Conservation (phyloP, 64 coral and sea anemone genomes). For the Porites lutea region DNA sequence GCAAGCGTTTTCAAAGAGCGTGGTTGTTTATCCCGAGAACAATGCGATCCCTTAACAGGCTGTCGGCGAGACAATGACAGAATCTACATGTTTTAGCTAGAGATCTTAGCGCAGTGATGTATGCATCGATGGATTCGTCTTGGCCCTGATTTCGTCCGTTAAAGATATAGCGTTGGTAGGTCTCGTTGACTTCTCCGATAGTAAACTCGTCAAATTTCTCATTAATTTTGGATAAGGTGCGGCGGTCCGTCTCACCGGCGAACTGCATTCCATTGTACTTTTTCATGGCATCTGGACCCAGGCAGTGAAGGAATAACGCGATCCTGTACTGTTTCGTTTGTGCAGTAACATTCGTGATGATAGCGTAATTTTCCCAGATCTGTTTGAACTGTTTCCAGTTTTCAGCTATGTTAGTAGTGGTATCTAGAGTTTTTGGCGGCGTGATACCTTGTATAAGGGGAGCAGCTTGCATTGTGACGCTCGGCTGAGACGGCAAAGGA, state of each 20-base stretch:
- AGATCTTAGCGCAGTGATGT: neutral
- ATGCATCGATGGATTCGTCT: too few species aligned
- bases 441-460: too few species aligned
- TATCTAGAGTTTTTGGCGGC: too few species aligned
- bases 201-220: conserved; percentile 13
- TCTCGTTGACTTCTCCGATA: conserved; percentile 23
- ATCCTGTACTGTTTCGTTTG: neutral
- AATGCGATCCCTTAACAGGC: conserved; percentile 18
- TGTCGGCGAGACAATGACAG: neutral
- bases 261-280: neutral
- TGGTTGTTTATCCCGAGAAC: conserved; percentile 2
- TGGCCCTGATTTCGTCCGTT: neutral
- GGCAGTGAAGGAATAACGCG: neutral
- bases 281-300: too few species aligned
- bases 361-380: conserved; percentile 31
- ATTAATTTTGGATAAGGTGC: neutral
- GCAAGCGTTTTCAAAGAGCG: neutral
- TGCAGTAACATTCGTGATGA: neutral
- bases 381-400: conserved; percentile 23
- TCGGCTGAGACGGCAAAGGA: too few species aligned
- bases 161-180: neutral
- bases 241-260: neutral
- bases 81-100: conserved; percentile 6
- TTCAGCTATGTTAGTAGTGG: too few species aligned
- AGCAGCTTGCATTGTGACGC: too few species aligned